phyloP scores from a whole-genome alignment of 2,888 invertebrate genomes.

The Hypsopygia costalis region DNA sequence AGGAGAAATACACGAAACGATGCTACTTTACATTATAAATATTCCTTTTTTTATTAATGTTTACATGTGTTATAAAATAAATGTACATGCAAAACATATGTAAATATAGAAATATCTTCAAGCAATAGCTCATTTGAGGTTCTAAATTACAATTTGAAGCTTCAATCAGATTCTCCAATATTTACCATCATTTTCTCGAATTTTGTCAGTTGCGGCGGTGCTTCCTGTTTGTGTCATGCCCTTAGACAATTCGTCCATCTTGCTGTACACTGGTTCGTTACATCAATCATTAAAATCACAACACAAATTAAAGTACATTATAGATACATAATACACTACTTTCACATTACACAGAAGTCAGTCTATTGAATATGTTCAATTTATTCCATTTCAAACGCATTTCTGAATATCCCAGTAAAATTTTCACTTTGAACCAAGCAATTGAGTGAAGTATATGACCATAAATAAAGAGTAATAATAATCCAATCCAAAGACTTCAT shows the following conservation, averaged over 20 bases:
- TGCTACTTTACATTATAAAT: too few relatives aligned
- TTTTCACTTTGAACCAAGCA: slow-evolving; percentile 42
- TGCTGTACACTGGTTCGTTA: slow-evolving; percentile 76
- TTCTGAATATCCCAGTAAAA: slow-evolving; percentile 46
- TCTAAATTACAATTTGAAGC: too few relatives aligned
- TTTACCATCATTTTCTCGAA: slow-evolving; percentile 72
- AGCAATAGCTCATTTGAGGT: too few relatives aligned
- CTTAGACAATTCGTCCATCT: slow-evolving; percentile 80
- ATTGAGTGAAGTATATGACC: too few relatives aligned
- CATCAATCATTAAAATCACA: slow-evolving; percentile 73
- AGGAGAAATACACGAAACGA: too few relatives aligned
- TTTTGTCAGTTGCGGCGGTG: slow-evolving; percentile 74
- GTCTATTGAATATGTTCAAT: slow-evolving; percentile 53
- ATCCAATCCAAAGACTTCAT: too few relatives aligned
- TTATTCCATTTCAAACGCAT: slow-evolving; percentile 67
- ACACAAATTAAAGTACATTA: slow-evolving; percentile 51
- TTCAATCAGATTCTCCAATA: slow-evolving; percentile 11
- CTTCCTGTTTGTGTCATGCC: slow-evolving; percentile 80
- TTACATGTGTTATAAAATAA: too few relatives aligned
- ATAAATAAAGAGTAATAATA: too few relatives aligned
- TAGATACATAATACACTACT: slow-evolving; percentile 46
- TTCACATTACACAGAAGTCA: slow-evolving; percentile 45
- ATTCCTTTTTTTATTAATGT: too few relatives aligned
- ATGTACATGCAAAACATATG: too few relatives aligned
- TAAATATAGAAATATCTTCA: too few relatives aligned